A percentile compares a stretch with the other conserved stretches of the same genome.
These are phyloP conservation scores for Pandemis cinnamomeana DNA, from an alignment of 2,888 invertebrate species.

Conservation along the genomic window DNA sequence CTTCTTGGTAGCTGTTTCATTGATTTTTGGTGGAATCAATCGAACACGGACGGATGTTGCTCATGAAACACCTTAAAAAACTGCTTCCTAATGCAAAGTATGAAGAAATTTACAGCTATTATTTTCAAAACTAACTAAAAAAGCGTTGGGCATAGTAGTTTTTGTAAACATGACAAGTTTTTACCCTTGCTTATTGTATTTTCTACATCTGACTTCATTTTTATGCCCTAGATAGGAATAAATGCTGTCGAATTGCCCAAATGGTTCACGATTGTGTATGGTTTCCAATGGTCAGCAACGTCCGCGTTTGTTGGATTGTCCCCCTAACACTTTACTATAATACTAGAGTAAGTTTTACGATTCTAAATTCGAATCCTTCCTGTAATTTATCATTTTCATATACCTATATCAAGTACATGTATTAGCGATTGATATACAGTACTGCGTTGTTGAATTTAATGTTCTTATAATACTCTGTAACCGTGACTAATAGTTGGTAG, in stretches of 20 bases:
- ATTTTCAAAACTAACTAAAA: neutral
- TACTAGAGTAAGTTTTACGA: slow-evolving; percentile 69
- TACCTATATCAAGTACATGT: slow-evolving; percentile 36
- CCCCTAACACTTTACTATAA: slow-evolving; percentile 57
- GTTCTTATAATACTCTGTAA: slow-evolving; percentile 54
- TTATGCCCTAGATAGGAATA: neutral
- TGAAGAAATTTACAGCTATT: too few relatives aligned
- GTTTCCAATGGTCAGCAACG: neutral
- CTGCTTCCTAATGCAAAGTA: too few relatives aligned
- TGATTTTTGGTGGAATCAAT: slow-evolving; percentile 45
- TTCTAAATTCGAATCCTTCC: slow-evolving; percentile 73
- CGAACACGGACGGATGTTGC: slow-evolving; percentile 17
- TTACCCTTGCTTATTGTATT: neutral
- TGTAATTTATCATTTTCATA: slow-evolving; percentile 52
- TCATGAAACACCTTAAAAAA: neutral
- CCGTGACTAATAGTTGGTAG: slow-evolving; percentile 44
- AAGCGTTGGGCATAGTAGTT: too few relatives aligned
- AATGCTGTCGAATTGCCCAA: neutral
- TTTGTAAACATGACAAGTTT: too few relatives aligned
- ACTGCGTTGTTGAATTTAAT: slow-evolving; percentile 59
- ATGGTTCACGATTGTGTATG: neutral
- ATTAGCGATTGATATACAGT: slow-evolving; percentile 49
- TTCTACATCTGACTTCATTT: neutral
- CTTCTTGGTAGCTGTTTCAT: slow-evolving; percentile 68
- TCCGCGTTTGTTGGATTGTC: slow-evolving; percentile 17